Evolutionary conservation across 2,888 invertebrate species (phyloP), one percentile per base, ranked within the genome.

Genomic region (Andrena camellia): DNA sequence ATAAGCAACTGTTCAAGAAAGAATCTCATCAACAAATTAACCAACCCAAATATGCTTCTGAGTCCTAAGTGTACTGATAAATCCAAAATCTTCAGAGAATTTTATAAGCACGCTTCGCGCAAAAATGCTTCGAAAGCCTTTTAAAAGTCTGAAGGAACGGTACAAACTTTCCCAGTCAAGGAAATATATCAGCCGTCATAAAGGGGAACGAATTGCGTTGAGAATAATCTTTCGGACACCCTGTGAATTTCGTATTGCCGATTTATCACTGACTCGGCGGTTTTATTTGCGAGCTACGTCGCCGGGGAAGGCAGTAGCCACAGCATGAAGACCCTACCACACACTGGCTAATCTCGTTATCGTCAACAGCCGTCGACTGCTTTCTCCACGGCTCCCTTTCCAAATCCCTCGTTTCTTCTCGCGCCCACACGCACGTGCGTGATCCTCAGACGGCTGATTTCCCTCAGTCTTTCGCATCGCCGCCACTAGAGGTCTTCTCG

Each of bases 321-420:
- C 66, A 70, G 59, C 70, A 75, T 62, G 88, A 91, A 91, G 86
- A 88, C 90, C 84, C 86, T 90, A 79, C 87, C 85, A 83, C 86
- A 79, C 54, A 42, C 79, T 72, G 70, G 87, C 88, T 92, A 93
- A 93, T 93, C 92, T 92, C 85, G 89, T 92, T 92, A 92, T 87
- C 86, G 91, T 90, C 90, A 90, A 90, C 91, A 87, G 89, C 89
- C 88, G 89, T 88, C 87, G 87, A 84, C 89, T 90, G 86, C 82
- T 85, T 79, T 81, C 83, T 81, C 68, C 76, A 20, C 26, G 73
- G 52, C 59, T 29, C 67, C 74, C 75, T 78, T 69, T 74, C 71
- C 62, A 60, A 57, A 62, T 72, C 64, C 62, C 48, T 31, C 73
- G 17, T 57, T 72, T 72, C 69, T 57, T 75, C 66, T 35, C 60